Conservation (phyloP, 1,140 invertebrate species). For the Cotesia vestalis region DNA sequence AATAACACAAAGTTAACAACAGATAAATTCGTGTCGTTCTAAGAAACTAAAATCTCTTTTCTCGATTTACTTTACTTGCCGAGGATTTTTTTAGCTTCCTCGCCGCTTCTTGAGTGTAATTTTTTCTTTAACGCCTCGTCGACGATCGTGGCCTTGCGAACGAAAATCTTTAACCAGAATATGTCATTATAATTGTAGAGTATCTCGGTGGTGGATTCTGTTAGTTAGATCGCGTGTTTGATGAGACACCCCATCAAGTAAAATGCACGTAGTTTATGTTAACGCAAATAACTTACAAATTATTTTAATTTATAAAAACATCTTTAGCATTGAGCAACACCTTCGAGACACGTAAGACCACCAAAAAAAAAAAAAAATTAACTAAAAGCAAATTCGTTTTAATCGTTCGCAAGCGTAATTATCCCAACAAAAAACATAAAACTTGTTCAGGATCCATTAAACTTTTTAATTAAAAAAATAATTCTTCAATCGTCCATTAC, state of each 20-base stretch:
- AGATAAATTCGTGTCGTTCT: too few relatives aligned
- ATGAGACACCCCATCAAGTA: constrained; percentile 9
- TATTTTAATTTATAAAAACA: background rate
- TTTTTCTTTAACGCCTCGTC: constrained; percentile 12
- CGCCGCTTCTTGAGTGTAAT: background rate
- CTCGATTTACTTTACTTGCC: background rate
- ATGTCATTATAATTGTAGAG: constrained; percentile 14
- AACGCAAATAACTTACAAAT: constrained; percentile 6
- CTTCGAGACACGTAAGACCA: too few relatives aligned
- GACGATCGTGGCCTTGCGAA: constrained; percentile 3
- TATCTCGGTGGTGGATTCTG: background rate
- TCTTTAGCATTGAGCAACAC: background rate
- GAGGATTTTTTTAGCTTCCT: background rate
- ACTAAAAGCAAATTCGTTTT: too few relatives aligned
- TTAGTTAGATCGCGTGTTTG: constrained; percentile 9
- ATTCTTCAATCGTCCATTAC: too few relatives aligned
- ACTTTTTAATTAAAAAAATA: too few relatives aligned
- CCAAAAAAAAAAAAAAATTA: too few relatives aligned
- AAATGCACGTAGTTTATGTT: background rate
- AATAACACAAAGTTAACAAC: too few relatives aligned
- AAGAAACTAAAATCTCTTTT: too few relatives aligned
- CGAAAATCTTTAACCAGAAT: constrained; percentile 15
- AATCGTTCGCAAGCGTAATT: too few relatives aligned
- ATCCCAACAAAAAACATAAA: too few relatives aligned
- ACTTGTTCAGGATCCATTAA: background rate